A percentile compares a stretch with the other conserved stretches of the same genome.
phyloP scores from a whole-genome alignment of 35 echinoderm and acorn worm genomes.

The Acanthaster planci region DNA sequence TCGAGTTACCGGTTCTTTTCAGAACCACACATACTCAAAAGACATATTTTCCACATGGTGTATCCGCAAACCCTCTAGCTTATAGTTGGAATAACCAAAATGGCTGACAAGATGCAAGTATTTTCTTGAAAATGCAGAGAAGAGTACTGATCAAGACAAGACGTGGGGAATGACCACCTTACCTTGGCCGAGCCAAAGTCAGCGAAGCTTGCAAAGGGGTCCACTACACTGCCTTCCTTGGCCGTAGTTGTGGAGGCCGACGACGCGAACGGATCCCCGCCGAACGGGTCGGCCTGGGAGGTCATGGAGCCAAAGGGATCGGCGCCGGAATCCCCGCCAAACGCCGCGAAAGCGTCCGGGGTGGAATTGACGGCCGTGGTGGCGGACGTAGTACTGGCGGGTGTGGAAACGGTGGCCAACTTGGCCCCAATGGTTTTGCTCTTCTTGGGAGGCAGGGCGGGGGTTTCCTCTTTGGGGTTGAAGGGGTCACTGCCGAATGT shows the following conservation, averaged over 20 bases:
- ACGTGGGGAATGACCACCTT: not conserved
- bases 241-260: conserved; percentile 31
- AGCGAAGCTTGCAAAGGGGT: conserved; percentile 89
- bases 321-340: conserved; percentile 23
- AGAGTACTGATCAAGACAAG: not conserved
- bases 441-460: conserved; percentile 92
- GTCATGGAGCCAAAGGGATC: conserved; percentile 77
- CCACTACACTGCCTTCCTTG: conserved; percentile 21
- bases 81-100: too few relatives aligned
- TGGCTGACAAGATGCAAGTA: too few relatives aligned
- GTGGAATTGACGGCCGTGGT: conserved; percentile 33
- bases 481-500: conserved; percentile 88
- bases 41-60: too few relatives aligned
- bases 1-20: too few relatives aligned
- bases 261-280: conserved; percentile 51
- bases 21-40: too few relatives aligned
- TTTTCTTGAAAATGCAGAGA: too few relatives aligned
- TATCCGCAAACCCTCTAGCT: too few relatives aligned
- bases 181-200: conserved; percentile 88
- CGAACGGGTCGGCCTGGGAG: conserved; percentile 49
- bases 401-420: not conserved
- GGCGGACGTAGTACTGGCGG: conserved; percentile 10
- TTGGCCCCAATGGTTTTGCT: conserved; percentile 31
- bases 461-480: conserved; percentile 69
- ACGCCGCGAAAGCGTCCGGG: conserved; percentile 43